phyloP scores from a whole-genome alignment of 2,888 invertebrate genomes.

The Sinotaia quadrata region DNA sequence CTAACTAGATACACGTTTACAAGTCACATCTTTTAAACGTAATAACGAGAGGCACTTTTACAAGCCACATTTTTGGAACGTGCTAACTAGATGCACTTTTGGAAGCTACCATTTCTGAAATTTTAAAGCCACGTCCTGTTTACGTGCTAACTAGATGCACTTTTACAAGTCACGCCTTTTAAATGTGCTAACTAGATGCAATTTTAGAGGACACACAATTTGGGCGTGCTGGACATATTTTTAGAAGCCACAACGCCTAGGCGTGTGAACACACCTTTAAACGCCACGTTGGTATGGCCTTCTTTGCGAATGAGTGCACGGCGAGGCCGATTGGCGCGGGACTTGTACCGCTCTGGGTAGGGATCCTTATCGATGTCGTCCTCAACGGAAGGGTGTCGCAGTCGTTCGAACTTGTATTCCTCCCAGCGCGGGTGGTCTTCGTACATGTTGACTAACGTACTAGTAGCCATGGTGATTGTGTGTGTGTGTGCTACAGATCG shows the following conservation, averaged over 20 bases:
- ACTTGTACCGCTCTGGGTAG: slow-evolving; percentile 29
- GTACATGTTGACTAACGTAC: slow-evolving; percentile 30
- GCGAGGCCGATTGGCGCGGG: slow-evolving; percentile 40
- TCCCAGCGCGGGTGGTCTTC: slow-evolving; percentile 36
- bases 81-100: too few species aligned
- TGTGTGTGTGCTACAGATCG: too few species aligned
- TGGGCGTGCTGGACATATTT: neutral
- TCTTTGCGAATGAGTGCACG: slow-evolving; percentile 92
- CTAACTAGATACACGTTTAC: too few species aligned
- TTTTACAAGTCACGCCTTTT: too few species aligned
- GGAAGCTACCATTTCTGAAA: too few species aligned
- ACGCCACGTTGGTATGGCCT: slow-evolving; percentile 95
- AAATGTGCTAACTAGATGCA: too few species aligned
- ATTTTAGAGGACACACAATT: neutral
- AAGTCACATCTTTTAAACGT: too few species aligned
- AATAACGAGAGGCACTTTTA: too few species aligned
- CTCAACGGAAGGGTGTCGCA: slow-evolving; percentile 25
- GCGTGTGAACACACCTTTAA: slow-evolving; percentile 82
- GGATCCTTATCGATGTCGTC: slow-evolving; percentile 17
- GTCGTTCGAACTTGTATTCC: slow-evolving; percentile 35
- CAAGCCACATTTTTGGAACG: too few species aligned
- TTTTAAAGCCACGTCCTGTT: too few species aligned
- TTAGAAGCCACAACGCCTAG: too few species aligned
- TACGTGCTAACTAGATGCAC: too few species aligned
- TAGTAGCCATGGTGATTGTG: slow-evolving; percentile 26